Conservation (phyloP, 2,113 vertebrate species). For the Chrysemys picta region DNA sequence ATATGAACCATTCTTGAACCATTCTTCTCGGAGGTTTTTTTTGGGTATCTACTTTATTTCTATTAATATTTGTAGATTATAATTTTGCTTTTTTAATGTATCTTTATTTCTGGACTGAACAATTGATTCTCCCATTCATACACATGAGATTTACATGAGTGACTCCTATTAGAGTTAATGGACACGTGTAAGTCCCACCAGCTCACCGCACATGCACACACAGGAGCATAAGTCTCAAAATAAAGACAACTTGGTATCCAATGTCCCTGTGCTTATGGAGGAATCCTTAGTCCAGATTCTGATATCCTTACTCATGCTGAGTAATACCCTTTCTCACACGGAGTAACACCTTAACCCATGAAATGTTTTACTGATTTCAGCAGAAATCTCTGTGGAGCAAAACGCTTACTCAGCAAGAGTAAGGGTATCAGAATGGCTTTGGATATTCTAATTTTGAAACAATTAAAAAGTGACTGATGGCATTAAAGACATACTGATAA, state of each 20-base stretch:
- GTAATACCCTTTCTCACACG: background rate
- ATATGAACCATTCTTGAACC: background rate
- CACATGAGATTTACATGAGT: background rate
- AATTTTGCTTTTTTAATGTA: rapidly evolving
- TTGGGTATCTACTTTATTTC: background rate
- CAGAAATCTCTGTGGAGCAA: background rate
- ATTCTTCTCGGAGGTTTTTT: background rate
- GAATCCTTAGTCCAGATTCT: background rate
- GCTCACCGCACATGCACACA: background rate
- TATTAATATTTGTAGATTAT: slow-evolving; percentile 3
- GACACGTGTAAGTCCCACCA: background rate
- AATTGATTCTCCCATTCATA: background rate
- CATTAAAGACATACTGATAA: background rate
- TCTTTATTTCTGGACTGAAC: slow-evolving; percentile 19
- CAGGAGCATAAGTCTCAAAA: background rate
- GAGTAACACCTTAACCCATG: background rate
- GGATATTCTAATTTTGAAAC: background rate
- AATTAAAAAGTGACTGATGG: background rate
- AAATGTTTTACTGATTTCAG: background rate
- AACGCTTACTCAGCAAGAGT: background rate
- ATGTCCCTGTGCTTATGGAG: background rate
- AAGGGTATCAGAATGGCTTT: background rate
- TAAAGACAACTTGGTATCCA: background rate
- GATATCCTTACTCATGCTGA: background rate
- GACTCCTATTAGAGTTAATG: background rate